Base-by-base conservation (phyloP, 2,797 vertebrate species). In the Melanotaenia nigrans region DNA sequence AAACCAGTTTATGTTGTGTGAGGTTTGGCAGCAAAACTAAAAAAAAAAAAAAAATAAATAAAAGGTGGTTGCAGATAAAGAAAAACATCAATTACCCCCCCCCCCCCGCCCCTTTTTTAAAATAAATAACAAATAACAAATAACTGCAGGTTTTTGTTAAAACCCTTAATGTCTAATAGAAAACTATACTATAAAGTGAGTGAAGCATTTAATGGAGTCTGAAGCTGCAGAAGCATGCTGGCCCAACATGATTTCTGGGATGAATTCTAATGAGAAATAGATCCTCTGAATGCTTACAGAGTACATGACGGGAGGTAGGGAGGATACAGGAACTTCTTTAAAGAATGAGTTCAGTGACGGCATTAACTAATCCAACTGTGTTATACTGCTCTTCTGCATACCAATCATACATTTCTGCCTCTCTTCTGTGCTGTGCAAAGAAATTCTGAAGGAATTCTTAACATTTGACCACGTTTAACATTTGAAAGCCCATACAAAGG, bases 191-290 rank as follows among this genome's bases (percentile, higher is more conserved):
- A 92, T 91, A 86, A 90, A 38, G 30, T 30, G 87, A 92, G 91
- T 80, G 88, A 87, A 80, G 89, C 90, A 85, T 92, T 94, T 92
- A 92, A 92, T 90, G 88, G 90, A 89, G 84, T 87, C 86, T 85
- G 82, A 82, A 86, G 85, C 91, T 90, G 87, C 86, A 86, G 84
- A 80, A 87, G 87, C 85, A 79, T 51, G 68, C 73, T 78, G 78
- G 88, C 82, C 88, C 85, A 88, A 89, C 90, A 83, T 89, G 87
- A 88, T 91, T 92, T 92, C 89, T 89, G 84, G 83, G 86, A 61
- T 89, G 90, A 93, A 90, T 90, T 91, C 75, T 89, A 93, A 93
- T 91, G 86, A 85, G 86, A 91, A 90, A 91, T 84, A 90, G 85
- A 92, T 91, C 87, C 85, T 79, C 66, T 68, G 87, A 85, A 86